phyloP scores from a whole-genome alignment of 2,113 vertebrate species.

The Ceuthmochares aereus region DNA sequence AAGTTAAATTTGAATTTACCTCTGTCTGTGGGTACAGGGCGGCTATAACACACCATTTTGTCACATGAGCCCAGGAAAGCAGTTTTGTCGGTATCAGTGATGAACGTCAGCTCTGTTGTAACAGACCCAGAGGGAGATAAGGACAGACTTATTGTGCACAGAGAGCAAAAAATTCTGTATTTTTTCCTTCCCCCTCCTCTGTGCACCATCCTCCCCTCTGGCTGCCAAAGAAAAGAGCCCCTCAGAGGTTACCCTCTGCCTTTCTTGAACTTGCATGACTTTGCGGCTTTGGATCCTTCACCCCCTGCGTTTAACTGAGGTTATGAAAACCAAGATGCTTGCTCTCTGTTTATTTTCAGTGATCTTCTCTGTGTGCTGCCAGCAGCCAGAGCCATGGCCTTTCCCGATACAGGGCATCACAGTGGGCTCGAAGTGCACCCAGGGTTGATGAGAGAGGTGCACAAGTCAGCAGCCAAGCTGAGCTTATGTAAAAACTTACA shows the following conservation, averaged over 20 bases:
- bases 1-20: background rate
- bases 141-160: background rate
- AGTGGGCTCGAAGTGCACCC: background rate
- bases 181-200: background rate
- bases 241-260: conserved; percentile 18
- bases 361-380: conserved; percentile 42
- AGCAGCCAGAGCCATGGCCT: conserved; percentile 29
- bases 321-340: conserved; percentile 59
- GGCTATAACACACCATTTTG: background rate
- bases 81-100: background rate
- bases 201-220: background rate
- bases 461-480: background rate
- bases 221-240: conserved; percentile 68
- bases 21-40: background rate
- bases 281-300: background rate
- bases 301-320: conserved; percentile 60
- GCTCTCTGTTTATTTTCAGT: conserved; percentile 65
- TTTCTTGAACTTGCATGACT: conserved; percentile 44
- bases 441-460: background rate
- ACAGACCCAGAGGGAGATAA: background rate
- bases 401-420: background rate
- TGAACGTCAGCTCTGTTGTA: background rate
- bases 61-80: background rate
- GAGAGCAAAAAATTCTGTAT: background rate
- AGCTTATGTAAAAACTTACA: conserved; percentile 31